Conservation (phyloP, 1,140 invertebrate species). For the Sarcophaga peregrina region DNA sequence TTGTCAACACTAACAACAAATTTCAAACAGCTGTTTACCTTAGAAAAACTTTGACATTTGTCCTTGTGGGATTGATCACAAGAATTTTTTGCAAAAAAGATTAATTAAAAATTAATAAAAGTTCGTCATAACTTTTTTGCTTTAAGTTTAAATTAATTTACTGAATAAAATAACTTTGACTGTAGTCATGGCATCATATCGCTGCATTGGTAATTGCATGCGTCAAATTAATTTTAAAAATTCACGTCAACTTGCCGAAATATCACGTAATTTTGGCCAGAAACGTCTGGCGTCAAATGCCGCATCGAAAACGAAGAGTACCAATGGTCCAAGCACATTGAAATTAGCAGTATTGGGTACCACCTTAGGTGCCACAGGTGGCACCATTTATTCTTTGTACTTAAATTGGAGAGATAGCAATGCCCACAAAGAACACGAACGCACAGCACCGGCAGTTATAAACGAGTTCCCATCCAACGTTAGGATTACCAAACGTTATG, state of each 20-base stretch:
- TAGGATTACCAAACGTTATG: constrained; percentile 70
- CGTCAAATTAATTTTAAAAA: constrained; percentile 19
- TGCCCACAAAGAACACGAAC: constrained; percentile 61
- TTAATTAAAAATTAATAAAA: neutral
- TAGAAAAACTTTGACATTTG: neutral
- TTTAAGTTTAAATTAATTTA: too few relatives aligned
- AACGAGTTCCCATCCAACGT: constrained; percentile 67
- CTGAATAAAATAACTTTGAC: neutral
- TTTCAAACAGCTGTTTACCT: neutral
- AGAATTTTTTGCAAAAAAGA: constrained; percentile 4
- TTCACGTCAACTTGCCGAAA: neutral
- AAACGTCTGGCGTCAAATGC: constrained; percentile 6
- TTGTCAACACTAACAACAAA: neutral
- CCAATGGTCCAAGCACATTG: constrained; percentile 53
- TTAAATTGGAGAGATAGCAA: constrained; percentile 52
- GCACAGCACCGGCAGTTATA: constrained; percentile 65
- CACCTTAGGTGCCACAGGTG: constrained; percentile 68
- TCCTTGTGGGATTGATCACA: neutral
- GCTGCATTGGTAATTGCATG: neutral
- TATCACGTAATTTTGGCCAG: constrained; percentile 27
- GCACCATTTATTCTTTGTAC: constrained; percentile 61
- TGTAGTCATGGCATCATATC: neutral
- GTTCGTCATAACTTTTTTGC: too few relatives aligned
- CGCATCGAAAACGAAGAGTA: constrained; percentile 5
- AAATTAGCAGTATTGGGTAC: constrained; percentile 69